A percentile compares a stretch with the other conserved stretches of the same genome.
phyloP scores from a whole-genome alignment of 1,140 invertebrate genomes.

The Temnothorax nylanderi region DNA sequence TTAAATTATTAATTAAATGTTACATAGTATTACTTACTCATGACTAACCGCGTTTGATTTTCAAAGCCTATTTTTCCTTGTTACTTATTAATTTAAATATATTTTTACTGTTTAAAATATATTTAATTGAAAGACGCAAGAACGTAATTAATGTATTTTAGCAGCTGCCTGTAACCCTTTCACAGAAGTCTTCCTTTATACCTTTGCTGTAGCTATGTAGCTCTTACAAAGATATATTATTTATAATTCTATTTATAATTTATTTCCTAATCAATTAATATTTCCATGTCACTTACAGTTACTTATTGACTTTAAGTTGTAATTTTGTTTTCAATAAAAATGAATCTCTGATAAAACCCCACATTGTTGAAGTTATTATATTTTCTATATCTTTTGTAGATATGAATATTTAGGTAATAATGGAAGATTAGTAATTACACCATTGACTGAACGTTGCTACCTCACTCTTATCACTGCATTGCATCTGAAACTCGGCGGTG shows the following conservation, averaged over 20 bases:
- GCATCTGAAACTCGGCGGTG: constrained; percentile 90
- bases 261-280: neutral
- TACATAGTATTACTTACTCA: no score
- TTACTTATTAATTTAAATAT: neutral
- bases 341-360: neutral
- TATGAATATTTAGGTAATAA: constrained; percentile 90
- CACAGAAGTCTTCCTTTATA: neutral
- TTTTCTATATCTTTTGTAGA: constrained; percentile 42
- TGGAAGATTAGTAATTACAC: constrained; percentile 92
- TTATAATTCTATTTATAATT: neutral
- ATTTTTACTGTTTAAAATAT: neutral
- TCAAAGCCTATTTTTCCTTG: no score
- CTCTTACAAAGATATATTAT: neutral
- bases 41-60: no score
- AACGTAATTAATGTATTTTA: neutral
- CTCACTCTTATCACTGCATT: constrained; percentile 89
- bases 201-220: neutral
- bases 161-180: neutral
- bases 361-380: neutral
- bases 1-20: no score
- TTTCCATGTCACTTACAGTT: neutral
- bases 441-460: constrained; percentile 92
- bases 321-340: neutral
- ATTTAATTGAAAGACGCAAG: neutral
- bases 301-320: neutral